Evolutionary conservation across 2,888 invertebrate genomes (phyloP).

Genomic region (Cantharis rustica): DNA sequence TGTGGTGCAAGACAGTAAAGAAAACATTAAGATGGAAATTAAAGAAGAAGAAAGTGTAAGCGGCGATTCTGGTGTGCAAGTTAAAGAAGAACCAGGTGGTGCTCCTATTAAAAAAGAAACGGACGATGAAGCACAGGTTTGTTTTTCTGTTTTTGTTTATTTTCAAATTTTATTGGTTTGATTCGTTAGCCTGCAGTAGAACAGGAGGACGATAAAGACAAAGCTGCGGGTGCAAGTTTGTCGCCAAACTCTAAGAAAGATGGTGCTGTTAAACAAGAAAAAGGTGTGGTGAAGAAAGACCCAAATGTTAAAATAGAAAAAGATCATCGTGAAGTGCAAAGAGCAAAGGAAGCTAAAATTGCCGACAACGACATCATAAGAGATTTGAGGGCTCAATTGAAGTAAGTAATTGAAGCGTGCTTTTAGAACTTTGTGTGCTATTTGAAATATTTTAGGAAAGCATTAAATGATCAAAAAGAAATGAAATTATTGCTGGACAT

Average conservation of each 20-base stretch:
- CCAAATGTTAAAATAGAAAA: slow-evolving; percentile 66
- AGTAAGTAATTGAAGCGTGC: slow-evolving; percentile 64
- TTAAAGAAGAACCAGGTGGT: slow-evolving; percentile 52
- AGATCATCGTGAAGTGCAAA: slow-evolving; percentile 65
- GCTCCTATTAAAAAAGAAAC: slow-evolving; percentile 55
- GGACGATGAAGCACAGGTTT: slow-evolving; percentile 54
- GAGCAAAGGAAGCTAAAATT: slow-evolving; percentile 67
- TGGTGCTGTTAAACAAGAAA: slow-evolving; percentile 58
- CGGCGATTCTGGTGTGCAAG: slow-evolving; percentile 48
- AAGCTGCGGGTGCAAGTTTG: slow-evolving; percentile 48
- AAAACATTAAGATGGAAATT: slow-evolving; percentile 58
- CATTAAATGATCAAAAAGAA: slow-evolving; percentile 91
- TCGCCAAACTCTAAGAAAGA: slow-evolving; percentile 64
- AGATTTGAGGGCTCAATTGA: slow-evolving; percentile 89
- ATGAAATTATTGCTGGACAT: slow-evolving; percentile 92
- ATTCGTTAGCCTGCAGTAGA: slow-evolving; percentile 46
- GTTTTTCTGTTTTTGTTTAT: background rate
- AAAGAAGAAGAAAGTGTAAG: slow-evolving; percentile 53
- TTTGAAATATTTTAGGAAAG: slow-evolving; percentile 67
- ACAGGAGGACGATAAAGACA: slow-evolving; percentile 56
- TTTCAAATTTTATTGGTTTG: background rate
- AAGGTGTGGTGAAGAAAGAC: slow-evolving; percentile 65
- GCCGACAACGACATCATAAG: slow-evolving; percentile 78
- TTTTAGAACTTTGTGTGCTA: background rate
- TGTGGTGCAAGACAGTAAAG: slow-evolving; percentile 61